phyloP scores from a whole-genome alignment of 2,797 vertebrate species.

The Lophius americanus region DNA sequence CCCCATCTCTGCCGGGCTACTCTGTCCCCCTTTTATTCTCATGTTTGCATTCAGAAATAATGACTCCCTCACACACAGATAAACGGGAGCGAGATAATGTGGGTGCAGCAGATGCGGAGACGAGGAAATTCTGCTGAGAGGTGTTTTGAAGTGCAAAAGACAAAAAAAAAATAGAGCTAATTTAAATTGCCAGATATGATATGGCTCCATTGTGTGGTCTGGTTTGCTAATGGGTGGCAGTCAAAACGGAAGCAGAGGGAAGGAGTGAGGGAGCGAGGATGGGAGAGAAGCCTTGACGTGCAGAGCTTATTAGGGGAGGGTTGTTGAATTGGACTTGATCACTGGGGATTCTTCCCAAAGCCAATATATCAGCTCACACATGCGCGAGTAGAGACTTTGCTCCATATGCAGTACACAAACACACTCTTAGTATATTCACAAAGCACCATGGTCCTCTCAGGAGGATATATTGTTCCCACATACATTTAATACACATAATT shows the following conservation, averaged over 20 bases:
- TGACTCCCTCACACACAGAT: slow-evolving; percentile 27
- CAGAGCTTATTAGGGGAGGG: slow-evolving; percentile 62
- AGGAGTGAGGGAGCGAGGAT: slow-evolving; percentile 29
- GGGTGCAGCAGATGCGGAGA: slow-evolving; percentile 9
- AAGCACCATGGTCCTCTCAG: background rate
- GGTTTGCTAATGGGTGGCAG: slow-evolving; percentile 59
- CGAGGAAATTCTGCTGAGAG: slow-evolving; percentile 20
- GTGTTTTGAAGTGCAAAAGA: slow-evolving; percentile 34
- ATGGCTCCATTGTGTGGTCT: slow-evolving; percentile 63
- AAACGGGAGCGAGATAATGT: slow-evolving; percentile 50
- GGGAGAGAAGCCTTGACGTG: slow-evolving; percentile 57
- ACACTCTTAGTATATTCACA: background rate
- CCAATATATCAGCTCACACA: slow-evolving; percentile 46
- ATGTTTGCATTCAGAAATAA: slow-evolving; percentile 44
- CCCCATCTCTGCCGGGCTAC: slow-evolving; percentile 38
- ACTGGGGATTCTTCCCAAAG: slow-evolving; percentile 66
- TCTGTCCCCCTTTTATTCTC: slow-evolving; percentile 34
- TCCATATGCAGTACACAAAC: slow-evolving; percentile 1
- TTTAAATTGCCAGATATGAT: slow-evolving; percentile 68
- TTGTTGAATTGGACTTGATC: slow-evolving; percentile 68
- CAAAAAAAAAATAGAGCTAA: slow-evolving; percentile 56
- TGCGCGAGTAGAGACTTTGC: slow-evolving; percentile 25
- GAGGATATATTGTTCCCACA: background rate
- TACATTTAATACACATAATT: slow-evolving; percentile 31
- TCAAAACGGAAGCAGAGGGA: slow-evolving; percentile 43